phyloP scores from a whole-genome alignment of 2,797 vertebrate species.

The Macrochelys suwanniensis region DNA sequence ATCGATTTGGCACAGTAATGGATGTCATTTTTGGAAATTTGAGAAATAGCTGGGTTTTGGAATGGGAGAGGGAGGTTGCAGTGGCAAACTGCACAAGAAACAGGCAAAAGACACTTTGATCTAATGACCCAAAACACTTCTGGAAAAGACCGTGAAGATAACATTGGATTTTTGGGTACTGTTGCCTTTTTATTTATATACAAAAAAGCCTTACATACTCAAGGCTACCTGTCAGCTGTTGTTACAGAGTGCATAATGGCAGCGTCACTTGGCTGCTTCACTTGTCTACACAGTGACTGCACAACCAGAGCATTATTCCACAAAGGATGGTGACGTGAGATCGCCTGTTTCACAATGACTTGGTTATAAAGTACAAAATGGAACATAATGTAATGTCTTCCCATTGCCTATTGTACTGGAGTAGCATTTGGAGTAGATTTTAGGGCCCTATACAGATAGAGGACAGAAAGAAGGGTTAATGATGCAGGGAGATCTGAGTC shows the following conservation, averaged over 20 bases:
- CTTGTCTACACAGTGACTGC: not conserved
- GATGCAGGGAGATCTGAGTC: accelerated
- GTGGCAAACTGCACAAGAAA: too few relatives aligned
- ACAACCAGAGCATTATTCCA: not conserved
- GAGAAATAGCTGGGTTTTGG: too few relatives aligned
- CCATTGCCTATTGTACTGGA: not conserved
- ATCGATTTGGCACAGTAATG: too few relatives aligned
- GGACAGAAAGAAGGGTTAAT: not conserved
- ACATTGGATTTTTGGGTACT: too few relatives aligned
- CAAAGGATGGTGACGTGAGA: accelerated
- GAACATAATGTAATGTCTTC: not conserved
- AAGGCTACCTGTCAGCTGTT: not conserved
- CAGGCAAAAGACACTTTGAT: too few relatives aligned
- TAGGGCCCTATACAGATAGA: not conserved
- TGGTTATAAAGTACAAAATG: not conserved
- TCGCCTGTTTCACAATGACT: not conserved
- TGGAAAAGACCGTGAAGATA: too few relatives aligned
- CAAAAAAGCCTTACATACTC: not conserved
- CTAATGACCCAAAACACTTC: too few relatives aligned
- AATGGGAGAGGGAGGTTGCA: too few relatives aligned
- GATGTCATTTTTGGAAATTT: too few relatives aligned
- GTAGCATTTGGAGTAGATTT: not conserved
- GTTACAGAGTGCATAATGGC: too few relatives aligned
- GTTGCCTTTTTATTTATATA: not conserved
- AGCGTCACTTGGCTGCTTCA: too few relatives aligned